Conservation (phyloP, 1,140 invertebrate species). For the Frieseomelitta varia region DNA sequence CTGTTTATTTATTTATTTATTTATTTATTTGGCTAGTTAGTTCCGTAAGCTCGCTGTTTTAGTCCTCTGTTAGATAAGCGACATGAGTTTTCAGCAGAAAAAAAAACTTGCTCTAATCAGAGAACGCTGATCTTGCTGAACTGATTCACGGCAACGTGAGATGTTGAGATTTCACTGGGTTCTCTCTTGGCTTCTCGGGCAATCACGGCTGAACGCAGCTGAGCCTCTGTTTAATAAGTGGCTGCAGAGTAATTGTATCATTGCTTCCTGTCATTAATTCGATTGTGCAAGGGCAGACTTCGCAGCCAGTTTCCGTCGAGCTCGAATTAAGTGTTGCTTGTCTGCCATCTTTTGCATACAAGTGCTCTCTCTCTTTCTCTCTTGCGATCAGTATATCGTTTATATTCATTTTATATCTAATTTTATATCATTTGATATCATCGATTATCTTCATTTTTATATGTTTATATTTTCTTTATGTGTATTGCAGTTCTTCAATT, state of each 20-base stretch:
- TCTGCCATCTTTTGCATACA: not conserved
- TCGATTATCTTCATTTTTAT: too few relatives aligned
- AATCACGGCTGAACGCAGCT: slow-evolving; percentile 13
- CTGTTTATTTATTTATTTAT: not conserved
- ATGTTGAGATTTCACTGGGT: slow-evolving; percentile 17
- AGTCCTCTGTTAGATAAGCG: not conserved
- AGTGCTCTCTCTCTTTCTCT: not conserved
- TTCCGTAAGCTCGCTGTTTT: not conserved
- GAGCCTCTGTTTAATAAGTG: slow-evolving; percentile 30
- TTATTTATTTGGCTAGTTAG: not conserved
- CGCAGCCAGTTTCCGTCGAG: not conserved
- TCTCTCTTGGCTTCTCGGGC: slow-evolving; percentile 9
- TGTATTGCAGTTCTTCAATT: too few relatives aligned
- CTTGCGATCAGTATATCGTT: too few relatives aligned
- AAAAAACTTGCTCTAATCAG: not conserved
- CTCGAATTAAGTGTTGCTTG: not conserved
- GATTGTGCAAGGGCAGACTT: slow-evolving; percentile 29
- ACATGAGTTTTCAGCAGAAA: not conserved
- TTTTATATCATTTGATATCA: too few relatives aligned
- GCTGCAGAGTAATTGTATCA: slow-evolving; percentile 30
- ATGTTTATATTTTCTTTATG: too few relatives aligned
- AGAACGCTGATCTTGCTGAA: not conserved
- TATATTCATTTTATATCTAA: too few relatives aligned
- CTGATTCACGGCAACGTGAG: not conserved
- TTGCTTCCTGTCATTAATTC: slow-evolving; percentile 44